phyloP scores from a whole-genome alignment of 2,797 vertebrate genomes.

The Sylvilagus floridanus region DNA sequence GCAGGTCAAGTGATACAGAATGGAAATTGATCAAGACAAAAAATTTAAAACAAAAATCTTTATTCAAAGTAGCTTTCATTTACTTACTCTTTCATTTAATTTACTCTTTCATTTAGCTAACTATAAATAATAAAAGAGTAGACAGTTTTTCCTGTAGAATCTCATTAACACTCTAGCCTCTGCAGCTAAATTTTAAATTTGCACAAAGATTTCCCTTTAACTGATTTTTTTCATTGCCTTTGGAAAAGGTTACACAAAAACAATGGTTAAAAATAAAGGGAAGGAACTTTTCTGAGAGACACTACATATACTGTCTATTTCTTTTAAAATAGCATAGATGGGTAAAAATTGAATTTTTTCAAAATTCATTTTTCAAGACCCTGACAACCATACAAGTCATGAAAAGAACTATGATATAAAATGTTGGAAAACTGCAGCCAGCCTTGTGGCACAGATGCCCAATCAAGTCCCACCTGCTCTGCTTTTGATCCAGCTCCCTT shows the following conservation, averaged over 20 bases:
- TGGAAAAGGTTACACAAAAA: slow-evolving; percentile 51
- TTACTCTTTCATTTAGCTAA: slow-evolving; percentile 37
- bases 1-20: not conserved
- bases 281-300: slow-evolving; percentile 27
- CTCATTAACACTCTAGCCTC: not conserved
- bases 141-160: slow-evolving; percentile 37
- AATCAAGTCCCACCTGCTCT: no score
- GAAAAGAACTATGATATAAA: not conserved
- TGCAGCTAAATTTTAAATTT: slow-evolving; percentile 21
- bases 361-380: slow-evolving; percentile 57
- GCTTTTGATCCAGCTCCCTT: no score
- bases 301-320: not conserved
- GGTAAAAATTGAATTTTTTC: slow-evolving; percentile 59
- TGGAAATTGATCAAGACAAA: slow-evolving; percentile 68
- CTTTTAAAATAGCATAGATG: slow-evolving; percentile 17
- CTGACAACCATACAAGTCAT: slow-evolving; percentile 2
- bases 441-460: no score
- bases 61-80: slow-evolving; percentile 27
- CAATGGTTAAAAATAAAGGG: slow-evolving; percentile 21
- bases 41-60: slow-evolving; percentile 26
- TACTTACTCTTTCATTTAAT: slow-evolving; percentile 38
- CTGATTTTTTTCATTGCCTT: slow-evolving; percentile 21
- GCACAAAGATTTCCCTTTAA: slow-evolving; percentile 13
- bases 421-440: not conserved
- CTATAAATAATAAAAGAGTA: slow-evolving; percentile 43